Evolutionary conservation across 2,888 invertebrate genomes (phyloP).

Genomic region (Meiosimyza decipiens): DNA sequence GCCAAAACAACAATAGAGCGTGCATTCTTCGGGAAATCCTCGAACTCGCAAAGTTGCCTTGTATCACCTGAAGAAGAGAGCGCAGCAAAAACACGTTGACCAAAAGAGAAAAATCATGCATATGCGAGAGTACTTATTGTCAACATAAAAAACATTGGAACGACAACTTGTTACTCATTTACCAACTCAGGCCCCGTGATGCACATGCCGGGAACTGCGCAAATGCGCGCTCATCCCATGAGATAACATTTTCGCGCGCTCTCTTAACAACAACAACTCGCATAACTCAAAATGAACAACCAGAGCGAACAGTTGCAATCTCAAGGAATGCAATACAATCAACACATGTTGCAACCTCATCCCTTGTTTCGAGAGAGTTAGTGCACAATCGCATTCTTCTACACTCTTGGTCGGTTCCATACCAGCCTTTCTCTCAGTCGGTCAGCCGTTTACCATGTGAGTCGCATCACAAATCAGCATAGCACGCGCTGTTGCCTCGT

Average conservation of each 20-base stretch:
- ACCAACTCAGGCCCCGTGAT: neutral
- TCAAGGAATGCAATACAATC: constrained; percentile 17
- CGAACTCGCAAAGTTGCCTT: neutral
- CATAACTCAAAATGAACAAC: neutral
- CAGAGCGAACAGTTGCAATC: constrained; percentile 11
- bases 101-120: constrained; percentile 7
- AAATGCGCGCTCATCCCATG: constrained; percentile 21
- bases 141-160: constrained; percentile 34
- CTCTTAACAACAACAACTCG: neutral
- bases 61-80: constrained; percentile 25
- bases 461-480: neutral
- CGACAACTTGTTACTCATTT: constrained; percentile 46
- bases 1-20: constrained; percentile 22
- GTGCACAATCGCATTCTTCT: neutral
- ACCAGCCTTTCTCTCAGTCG: neutral
- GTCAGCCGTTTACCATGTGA: constrained; percentile 3
- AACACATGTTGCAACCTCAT: constrained; percentile 30
- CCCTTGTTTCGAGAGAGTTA: constrained; percentile 2
- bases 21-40: constrained; percentile 34
- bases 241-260: neutral
- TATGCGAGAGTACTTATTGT: neutral
- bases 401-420: neutral
- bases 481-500: constrained; percentile 18
- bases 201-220: constrained; percentile 8
- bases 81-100: constrained; percentile 5